These are phyloP conservation scores for Camelus dromedarius DNA, from an alignment of 2,113 vertebrate genomes.

Conservation along the genomic window DNA sequence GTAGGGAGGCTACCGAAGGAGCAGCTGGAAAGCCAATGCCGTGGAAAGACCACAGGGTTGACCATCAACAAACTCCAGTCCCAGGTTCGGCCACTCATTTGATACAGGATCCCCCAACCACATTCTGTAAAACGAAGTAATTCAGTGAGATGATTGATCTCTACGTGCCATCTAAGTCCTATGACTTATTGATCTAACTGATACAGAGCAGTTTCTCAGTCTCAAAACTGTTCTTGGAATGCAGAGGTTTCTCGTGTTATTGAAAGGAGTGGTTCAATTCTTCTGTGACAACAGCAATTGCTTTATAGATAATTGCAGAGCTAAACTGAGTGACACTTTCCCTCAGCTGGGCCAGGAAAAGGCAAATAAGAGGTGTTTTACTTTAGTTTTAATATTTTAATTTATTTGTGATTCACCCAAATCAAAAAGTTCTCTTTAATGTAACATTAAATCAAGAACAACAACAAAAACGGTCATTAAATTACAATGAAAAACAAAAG, in stretches of 20 bases:
- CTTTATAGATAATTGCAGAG: background rate
- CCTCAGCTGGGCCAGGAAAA: background rate
- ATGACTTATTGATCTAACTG: background rate
- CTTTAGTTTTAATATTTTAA: background rate
- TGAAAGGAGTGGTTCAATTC: background rate
- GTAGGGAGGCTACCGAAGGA: rapidly evolving
- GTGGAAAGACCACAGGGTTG: no score
- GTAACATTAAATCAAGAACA: background rate
- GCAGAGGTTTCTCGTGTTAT: background rate
- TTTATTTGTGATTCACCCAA: background rate
- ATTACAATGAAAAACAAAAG: background rate
- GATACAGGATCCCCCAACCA: background rate
- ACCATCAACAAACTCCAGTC: background rate
- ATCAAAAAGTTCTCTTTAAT: background rate
- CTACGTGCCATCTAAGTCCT: background rate
- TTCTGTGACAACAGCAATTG: background rate
- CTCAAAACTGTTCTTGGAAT: background rate
- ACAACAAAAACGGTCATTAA: background rate
- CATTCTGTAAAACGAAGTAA: background rate
- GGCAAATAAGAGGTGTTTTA: background rate
- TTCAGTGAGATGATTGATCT: background rate
- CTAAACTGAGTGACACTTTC: background rate
- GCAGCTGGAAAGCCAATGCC: background rate
- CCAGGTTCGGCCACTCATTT: background rate
- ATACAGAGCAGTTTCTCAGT: background rate